These are phyloP conservation scores for Brachynemurus nebulosus DNA, from an alignment of 2,888 invertebrate species.

Conservation along the genomic window DNA sequence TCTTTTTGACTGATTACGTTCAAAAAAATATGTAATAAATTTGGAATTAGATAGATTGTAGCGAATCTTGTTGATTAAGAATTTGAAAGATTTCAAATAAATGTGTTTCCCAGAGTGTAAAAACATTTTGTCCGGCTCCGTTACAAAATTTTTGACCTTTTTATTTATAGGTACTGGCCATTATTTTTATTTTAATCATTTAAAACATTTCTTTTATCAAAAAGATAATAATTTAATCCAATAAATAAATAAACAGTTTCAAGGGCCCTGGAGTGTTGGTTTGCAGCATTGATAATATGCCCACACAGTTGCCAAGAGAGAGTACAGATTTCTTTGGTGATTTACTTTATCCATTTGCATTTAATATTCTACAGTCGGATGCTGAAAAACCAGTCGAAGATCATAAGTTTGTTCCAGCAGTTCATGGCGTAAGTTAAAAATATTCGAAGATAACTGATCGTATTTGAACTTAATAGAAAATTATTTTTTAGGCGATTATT, in stretches of 20 bases:
- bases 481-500: constrained; percentile 71
- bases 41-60: too few relatives aligned
- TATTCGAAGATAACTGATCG: constrained; percentile 6
- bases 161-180: too few relatives aligned
- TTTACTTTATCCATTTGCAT: constrained; percentile 72
- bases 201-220: too few relatives aligned
- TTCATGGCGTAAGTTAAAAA: constrained; percentile 43
- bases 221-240: too few relatives aligned
- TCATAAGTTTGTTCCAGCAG: constrained; percentile 58
- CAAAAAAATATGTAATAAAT: too few relatives aligned
- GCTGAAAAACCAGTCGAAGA: constrained; percentile 65
- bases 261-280: constrained; percentile 94
- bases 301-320: constrained; percentile 94
- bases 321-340: constrained; percentile 97
- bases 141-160: too few relatives aligned
- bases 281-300: constrained; percentile 99
- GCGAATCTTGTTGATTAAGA: too few relatives aligned
- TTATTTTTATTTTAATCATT: too few relatives aligned
- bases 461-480: background rate
- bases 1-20: too few relatives aligned
- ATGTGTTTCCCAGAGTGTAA: too few relatives aligned
- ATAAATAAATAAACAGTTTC: constrained; percentile 49
- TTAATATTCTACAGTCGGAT: constrained; percentile 78
- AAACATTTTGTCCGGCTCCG: too few relatives aligned
- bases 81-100: too few relatives aligned